Percentiles rank a stretch among this genome's conserved stretches.
Evolutionary conservation across 2,113 vertebrate genomes (phyloP).

Genomic region (Antennarius striatus): DNA sequence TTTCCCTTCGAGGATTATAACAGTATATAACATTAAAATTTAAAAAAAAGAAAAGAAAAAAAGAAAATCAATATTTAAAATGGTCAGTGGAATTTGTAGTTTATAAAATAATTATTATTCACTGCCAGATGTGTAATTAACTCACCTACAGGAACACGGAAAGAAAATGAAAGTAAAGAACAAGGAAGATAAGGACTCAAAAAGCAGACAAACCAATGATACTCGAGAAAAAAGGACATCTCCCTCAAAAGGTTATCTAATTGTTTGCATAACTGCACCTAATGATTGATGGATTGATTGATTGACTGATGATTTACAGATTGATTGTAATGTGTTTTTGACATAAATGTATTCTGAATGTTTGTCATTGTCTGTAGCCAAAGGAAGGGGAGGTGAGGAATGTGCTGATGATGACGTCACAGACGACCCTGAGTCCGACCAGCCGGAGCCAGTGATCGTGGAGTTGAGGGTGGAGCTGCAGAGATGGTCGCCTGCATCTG

Average conservation of each 20-base stretch:
- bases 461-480: constrained; percentile 81
- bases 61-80: no score
- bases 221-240: constrained; percentile 20
- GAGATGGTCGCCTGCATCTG: constrained; percentile 65
- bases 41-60: no score
- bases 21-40: no score
- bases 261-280: no score
- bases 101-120: background rate
- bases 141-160: constrained; percentile 42
- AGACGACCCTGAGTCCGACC: background rate
- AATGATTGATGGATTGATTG: no score
- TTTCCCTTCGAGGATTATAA: no score
- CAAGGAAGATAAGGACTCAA: constrained; percentile 47
- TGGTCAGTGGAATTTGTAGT: no score
- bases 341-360: background rate
- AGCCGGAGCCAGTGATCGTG: constrained; percentile 68
- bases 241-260: no score
- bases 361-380: constrained; percentile 60
- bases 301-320: no score
- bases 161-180: constrained; percentile 71
- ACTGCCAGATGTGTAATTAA: background rate
- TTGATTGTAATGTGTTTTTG: no score
- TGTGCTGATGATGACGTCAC: fast-evolving
- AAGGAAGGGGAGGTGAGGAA: constrained; percentile 46
- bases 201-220: constrained; percentile 34